Evolutionary conservation across 2,888 invertebrate species (phyloP), one percentile per base, ranked within the genome.

Genomic region (Morpho achilles): DNA sequence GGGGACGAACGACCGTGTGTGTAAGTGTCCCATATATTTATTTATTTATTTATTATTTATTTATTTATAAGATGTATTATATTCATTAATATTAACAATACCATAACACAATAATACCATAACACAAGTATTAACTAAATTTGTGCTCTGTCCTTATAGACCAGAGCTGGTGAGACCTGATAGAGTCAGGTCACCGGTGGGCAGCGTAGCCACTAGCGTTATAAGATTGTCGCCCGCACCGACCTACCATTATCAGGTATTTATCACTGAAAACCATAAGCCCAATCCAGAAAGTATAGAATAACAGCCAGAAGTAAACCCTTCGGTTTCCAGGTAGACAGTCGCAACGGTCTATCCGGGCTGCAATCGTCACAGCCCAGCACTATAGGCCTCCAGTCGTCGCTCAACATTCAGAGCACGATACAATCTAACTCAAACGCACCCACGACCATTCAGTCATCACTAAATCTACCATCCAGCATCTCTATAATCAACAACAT

Each of bases 221-320:
- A 97, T 97, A 73, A 90, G 96, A 75, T 95, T 96, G 72, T 96
- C 96, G 2, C 96, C 96, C 8, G 95, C 93, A 65, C 93, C 93
- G 49, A 87, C 91, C 50, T 91, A 90, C 66, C 88, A 87, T 60
- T 88, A 89, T 62, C 91, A 87, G 84, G 91, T 90, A 78, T 49
- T 54, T 59, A 61, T 63, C 53, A 54, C 50, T 46, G 16, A 52
- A 41, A 6, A 16, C 7, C 8, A n/a, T 16, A 0, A 32, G 6
- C 7, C 41, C 48, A 7, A n/a, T 50, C 22, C 16, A 50, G 40
- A 52, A 40, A 41, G 50, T 56, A 56, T 50, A 57, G 47, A 49
- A 49, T 57, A 61, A 61, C 47, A 59, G 47, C 42, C 45, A 59
- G 50, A 62, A 58, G 43, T 61, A 58, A 62, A 55, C 32, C 53